A percentile compares a stretch with the other conserved stretches of the same genome.
Evolutionary conservation across 2,113 vertebrate genomes (phyloP).

Genomic region (Lota lota): DNA sequence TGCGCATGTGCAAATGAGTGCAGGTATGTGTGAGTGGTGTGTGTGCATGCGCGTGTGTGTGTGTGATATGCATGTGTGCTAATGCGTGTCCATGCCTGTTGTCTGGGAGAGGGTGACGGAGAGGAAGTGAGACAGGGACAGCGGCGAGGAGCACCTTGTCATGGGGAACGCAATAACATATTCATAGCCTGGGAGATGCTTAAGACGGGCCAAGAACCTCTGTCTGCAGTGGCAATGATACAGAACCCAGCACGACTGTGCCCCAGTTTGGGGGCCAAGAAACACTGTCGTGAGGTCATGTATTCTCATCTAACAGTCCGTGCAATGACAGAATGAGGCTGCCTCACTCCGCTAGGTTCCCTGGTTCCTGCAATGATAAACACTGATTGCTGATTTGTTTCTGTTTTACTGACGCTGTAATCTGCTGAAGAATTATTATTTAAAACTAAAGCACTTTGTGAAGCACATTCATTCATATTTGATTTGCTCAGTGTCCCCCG

Average conservation of each 20-base stretch:
- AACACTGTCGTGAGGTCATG: conserved; percentile 42
- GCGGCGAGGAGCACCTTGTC: background rate
- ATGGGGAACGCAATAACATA: background rate
- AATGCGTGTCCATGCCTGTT: background rate
- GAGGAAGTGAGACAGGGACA: background rate
- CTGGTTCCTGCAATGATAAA: background rate
- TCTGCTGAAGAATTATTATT: no score
- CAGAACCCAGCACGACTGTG: conserved; percentile 32
- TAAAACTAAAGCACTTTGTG: no score
- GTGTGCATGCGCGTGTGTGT: no score
- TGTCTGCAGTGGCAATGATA: conserved; percentile 11
- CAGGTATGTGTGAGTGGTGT: background rate
- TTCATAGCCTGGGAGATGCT: background rate
- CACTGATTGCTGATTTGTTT: no score
- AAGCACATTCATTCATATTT: no score
- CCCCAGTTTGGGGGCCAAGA: conserved; percentile 51
- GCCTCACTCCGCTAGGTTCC: conserved; percentile 21
- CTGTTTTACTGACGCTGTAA: no score
- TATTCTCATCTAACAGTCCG: conserved; percentile 44
- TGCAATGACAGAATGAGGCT: conserved; percentile 65
- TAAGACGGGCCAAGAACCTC: conserved; percentile 17
- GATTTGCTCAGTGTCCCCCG: no score
- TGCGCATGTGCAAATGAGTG: background rate
- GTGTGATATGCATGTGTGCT: background rate
- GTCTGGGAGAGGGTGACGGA: background rate